Conservation (phyloP, 2,113 vertebrate genomes). For the Larimichthys polyactis region DNA sequence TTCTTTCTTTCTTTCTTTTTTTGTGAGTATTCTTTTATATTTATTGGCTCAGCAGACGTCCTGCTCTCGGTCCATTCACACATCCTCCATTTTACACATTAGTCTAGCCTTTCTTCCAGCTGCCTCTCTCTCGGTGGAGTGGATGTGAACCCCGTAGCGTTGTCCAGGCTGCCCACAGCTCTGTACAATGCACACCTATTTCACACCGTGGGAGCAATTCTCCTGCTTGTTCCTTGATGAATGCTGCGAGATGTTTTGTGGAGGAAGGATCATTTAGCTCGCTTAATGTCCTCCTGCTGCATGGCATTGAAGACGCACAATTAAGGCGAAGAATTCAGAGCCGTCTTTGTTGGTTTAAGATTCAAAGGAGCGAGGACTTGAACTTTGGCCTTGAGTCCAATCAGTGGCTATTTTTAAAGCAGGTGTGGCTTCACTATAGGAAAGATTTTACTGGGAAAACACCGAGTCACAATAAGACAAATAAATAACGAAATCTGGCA, state of each 20-base stretch:
- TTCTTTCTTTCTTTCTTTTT: not conserved
- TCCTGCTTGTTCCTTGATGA: slow-evolving; percentile 54
- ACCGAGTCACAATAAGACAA: not conserved
- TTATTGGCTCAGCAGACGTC: slow-evolving; percentile 66
- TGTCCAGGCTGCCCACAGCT: slow-evolving; percentile 32
- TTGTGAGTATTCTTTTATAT: slow-evolving; percentile 68
- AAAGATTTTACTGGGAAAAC: slow-evolving; percentile 5
- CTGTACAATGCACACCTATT: slow-evolving; percentile 52
- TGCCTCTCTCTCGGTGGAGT: slow-evolving; percentile 42
- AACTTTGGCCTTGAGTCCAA: slow-evolving; percentile 42
- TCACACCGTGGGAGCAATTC: slow-evolving; percentile 45
- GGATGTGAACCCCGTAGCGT: slow-evolving; percentile 38
- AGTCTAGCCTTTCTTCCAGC: slow-evolving; percentile 48
- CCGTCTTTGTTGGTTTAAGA: slow-evolving; percentile 47
- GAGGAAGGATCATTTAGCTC: slow-evolving; percentile 59
- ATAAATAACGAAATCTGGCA: slow-evolving; percentile 41
- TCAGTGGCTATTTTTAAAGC: slow-evolving; percentile 42
- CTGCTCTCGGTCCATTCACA: slow-evolving; percentile 61
- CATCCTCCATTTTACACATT: slow-evolving; percentile 63
- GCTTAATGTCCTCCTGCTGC: slow-evolving; percentile 63
- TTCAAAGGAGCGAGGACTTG: slow-evolving; percentile 43
- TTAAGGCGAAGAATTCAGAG: slow-evolving; percentile 52
- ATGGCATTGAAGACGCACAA: slow-evolving; percentile 50
- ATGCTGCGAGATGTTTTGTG: slow-evolving; percentile 55
- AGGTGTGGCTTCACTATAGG: slow-evolving; percentile 45